These are phyloP conservation scores for Lepidurus apus DNA, from an alignment of 1,140 invertebrate genomes.

Conservation along the genomic window DNA sequence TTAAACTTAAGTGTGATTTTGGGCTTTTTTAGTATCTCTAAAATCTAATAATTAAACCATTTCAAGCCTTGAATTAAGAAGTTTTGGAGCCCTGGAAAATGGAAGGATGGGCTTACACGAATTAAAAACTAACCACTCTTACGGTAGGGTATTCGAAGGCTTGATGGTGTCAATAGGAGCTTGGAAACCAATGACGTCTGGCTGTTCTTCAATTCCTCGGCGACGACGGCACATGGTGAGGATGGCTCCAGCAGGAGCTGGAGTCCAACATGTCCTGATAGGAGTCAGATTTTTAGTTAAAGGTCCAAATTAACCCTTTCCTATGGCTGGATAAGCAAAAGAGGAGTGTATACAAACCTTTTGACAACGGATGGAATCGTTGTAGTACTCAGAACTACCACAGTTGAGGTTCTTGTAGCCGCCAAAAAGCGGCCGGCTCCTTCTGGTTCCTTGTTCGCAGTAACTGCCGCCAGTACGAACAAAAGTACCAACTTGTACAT, in stretches of 20 bases:
- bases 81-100: no score
- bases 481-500: background rate
- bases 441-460: background rate
- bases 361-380: background rate
- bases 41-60: no score
- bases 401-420: background rate
- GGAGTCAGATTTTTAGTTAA: background rate
- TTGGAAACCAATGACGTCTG: background rate
- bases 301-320: background rate
- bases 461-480: background rate
- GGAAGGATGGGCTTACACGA: background rate
- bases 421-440: background rate
- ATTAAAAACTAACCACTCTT: background rate
- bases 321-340: background rate
- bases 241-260: background rate
- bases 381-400: background rate
- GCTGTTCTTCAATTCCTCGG: constrained; percentile 26
- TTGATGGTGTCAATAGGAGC: background rate
- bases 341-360: background rate
- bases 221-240: constrained; percentile 14
- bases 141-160: background rate
- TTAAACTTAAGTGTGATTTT: no score
- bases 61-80: no score
- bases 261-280: constrained; percentile 1
- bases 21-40: no score